Conservation (phyloP, 2,797 vertebrate species). For the Muscicapa striata region DNA sequence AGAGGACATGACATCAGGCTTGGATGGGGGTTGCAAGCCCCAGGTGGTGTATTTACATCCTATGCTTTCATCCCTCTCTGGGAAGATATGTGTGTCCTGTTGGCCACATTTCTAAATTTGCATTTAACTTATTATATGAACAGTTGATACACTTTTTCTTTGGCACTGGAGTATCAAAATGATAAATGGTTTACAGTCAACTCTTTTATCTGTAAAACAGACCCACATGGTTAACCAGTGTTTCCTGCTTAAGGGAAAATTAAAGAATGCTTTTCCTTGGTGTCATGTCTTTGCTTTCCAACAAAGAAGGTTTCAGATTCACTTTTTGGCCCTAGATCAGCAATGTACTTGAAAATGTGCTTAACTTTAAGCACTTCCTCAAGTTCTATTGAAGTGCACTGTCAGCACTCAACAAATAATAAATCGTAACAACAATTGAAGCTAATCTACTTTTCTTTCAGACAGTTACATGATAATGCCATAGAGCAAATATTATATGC, state of each 20-base stretch:
- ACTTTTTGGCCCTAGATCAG: slow-evolving; percentile 59
- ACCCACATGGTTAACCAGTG: neutral
- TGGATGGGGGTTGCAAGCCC: neutral
- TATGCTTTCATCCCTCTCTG: neutral
- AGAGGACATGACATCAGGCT: neutral
- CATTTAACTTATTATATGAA: neutral
- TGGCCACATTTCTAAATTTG: slow-evolving; percentile 1
- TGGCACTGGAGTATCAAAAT: neutral
- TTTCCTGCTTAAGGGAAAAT: neutral
- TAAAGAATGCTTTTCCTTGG: slow-evolving; percentile 6
- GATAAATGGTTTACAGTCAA: neutral
- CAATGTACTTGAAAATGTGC: slow-evolving; percentile 52
- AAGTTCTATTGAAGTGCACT: slow-evolving; percentile 54
- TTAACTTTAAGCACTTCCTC: slow-evolving; percentile 66
- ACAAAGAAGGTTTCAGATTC: slow-evolving; percentile 46
- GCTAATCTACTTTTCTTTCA: slow-evolving; percentile 54
- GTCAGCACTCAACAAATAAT: slow-evolving; percentile 64
- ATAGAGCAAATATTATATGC: slow-evolving; percentile 38
- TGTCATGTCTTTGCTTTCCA: slow-evolving; percentile 21
- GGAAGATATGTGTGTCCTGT: neutral
- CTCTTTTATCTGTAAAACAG: neutral
- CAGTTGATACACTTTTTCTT: neutral
- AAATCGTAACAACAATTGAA: slow-evolving; percentile 26
- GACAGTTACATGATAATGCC: slow-evolving; percentile 28
- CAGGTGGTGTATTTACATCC: neutral